Evolutionary conservation across 35 echinoderm and acorn worm species (phyloP).

Genomic region (Eucidaris tribuloides): DNA sequence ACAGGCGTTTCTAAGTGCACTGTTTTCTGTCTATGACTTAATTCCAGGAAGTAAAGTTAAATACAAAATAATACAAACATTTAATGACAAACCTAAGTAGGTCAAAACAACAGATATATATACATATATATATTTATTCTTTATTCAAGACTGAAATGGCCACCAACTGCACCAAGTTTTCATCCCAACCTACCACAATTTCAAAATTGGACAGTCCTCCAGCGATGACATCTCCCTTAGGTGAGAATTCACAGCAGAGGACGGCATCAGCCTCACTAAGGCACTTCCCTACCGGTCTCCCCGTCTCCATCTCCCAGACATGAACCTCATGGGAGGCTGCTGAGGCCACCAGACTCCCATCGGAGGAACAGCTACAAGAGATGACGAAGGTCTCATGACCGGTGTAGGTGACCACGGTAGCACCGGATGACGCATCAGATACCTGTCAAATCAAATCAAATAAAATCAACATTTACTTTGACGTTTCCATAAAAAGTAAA

Average conservation of each 20-base stretch:
- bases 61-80: no score
- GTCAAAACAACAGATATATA: no score
- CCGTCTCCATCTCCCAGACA: slow-evolving; percentile 40
- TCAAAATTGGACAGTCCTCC: slow-evolving; percentile 63
- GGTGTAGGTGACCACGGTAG: background rate
- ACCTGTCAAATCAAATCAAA: no score
- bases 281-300: slow-evolving; percentile 33
- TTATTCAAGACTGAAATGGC: no score
- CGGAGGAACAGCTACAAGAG: slow-evolving; percentile 62
- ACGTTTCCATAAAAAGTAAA: no score
- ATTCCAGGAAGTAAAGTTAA: no score
- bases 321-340: slow-evolving; percentile 46
- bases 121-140: no score
- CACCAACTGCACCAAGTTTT: no score
- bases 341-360: slow-evolving; percentile 62
- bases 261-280: slow-evolving; percentile 28
- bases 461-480: no score
- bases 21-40: no score
- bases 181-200: slow-evolving; percentile 68
- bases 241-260: slow-evolving; percentile 56
- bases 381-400: slow-evolving; percentile 40
- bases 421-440: background rate
- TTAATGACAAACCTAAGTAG: no score
- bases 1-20: no score
- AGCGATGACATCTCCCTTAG: slow-evolving; percentile 42